Percentiles rank a stretch among this genome's conserved stretches.
phyloP scores from a whole-genome alignment of 2,797 vertebrate species.

The Distichodus sexfasciatus region DNA sequence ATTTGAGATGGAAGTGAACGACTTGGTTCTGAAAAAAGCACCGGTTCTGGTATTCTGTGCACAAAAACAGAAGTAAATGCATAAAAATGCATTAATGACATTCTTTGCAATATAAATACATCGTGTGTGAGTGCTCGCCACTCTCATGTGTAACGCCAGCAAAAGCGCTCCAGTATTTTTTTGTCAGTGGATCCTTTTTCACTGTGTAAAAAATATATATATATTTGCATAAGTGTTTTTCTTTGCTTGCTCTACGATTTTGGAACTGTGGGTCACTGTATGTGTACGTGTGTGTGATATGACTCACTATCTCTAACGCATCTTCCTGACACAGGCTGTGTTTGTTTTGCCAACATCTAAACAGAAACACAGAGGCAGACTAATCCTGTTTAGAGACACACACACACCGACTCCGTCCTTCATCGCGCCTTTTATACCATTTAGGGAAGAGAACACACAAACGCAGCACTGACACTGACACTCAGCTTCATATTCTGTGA shows the following conservation, averaged over 20 bases:
- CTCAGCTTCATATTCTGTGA: no score
- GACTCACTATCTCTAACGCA: slow-evolving; percentile 50
- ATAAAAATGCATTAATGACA: no score
- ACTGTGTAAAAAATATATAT: no score
- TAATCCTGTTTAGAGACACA: slow-evolving; percentile 7
- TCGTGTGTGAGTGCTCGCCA: no score
- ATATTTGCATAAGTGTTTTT: background rate
- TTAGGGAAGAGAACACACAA: background rate
- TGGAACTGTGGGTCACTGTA: background rate
- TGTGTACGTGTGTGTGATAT: slow-evolving; percentile 4
- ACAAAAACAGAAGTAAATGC: no score
- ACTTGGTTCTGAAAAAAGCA: no score
- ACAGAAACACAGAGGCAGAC: slow-evolving; percentile 15
- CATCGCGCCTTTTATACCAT: background rate
- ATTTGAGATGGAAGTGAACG: no score
- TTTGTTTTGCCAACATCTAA: slow-evolving; percentile 70
- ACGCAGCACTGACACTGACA: slow-evolving; percentile 16
- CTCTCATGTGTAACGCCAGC: no score
- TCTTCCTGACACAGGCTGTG: slow-evolving; percentile 40
- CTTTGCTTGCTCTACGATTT: background rate
- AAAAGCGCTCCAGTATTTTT: no score
- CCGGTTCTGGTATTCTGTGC: no score
- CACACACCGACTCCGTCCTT: slow-evolving; percentile 27
- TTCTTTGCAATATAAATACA: no score
- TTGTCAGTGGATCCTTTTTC: no score